phyloP scores from a whole-genome alignment of 2,888 invertebrate genomes.

The Oxytorus armatus region DNA sequence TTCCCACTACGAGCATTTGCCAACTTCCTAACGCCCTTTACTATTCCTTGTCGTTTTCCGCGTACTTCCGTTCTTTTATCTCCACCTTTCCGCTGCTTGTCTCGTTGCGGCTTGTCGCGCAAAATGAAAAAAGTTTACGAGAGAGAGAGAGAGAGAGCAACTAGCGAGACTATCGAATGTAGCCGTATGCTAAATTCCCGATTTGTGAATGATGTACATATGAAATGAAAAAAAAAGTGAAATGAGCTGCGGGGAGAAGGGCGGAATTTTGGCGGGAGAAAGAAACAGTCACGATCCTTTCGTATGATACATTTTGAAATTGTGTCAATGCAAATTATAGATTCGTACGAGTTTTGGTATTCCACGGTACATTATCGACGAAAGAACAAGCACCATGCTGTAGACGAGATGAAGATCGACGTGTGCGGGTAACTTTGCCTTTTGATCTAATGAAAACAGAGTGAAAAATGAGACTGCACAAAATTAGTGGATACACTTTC shows the following conservation, averaged over 20 bases:
- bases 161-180: slow-evolving; percentile 31
- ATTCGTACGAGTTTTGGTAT: no score
- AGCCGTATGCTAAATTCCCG: slow-evolving; percentile 12
- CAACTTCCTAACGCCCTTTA: slow-evolving; percentile 39
- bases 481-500: no score
- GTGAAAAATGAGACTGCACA: no score
- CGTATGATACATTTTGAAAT: no score
- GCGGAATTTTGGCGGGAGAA: background rate
- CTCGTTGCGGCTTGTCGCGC: slow-evolving; percentile 46
- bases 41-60: slow-evolving; percentile 25
- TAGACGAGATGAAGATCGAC: no score
- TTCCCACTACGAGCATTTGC: slow-evolving; percentile 33
- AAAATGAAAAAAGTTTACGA: slow-evolving; percentile 63
- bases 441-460: no score
- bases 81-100: slow-evolving; percentile 9
- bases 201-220: background rate
- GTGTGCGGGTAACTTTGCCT: no score
- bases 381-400: no score
- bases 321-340: no score
- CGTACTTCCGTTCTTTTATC: slow-evolving; percentile 34
- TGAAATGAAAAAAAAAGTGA: background rate
- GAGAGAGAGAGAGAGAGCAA: background rate
- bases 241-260: slow-evolving; percentile 7
- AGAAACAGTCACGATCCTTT: no score
- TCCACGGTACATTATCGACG: no score